A percentile compares a stretch with the other conserved stretches of the same genome.
phyloP scores from a whole-genome alignment of 92 coral and sea anemone genomes.

The Nematostella vectensis region DNA sequence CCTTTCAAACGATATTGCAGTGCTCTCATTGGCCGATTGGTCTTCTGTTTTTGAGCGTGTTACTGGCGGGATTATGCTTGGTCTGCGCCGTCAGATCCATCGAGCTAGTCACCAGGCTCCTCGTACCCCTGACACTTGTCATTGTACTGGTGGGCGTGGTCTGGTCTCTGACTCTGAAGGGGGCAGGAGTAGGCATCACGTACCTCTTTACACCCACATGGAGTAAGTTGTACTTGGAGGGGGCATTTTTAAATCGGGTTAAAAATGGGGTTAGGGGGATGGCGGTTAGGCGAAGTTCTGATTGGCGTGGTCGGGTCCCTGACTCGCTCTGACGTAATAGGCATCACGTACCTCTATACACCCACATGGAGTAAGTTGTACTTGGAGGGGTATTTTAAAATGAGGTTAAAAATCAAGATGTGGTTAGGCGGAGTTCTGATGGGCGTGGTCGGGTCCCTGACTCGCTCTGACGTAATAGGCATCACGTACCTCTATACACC shows the following conservation, averaged over 20 bases:
- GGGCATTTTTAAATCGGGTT: too few relatives aligned
- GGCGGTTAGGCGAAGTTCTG: too few relatives aligned
- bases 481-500: slow-evolving; percentile 63
- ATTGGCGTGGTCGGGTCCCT: too few relatives aligned
- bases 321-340: too few relatives aligned
- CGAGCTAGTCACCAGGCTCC: slow-evolving; percentile 56
- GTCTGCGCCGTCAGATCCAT: slow-evolving; percentile 55
- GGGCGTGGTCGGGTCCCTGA: too few relatives aligned
- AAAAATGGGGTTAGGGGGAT: too few relatives aligned
- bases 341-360: slow-evolving; percentile 55
- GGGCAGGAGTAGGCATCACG: slow-evolving; percentile 52
- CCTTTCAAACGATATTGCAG: too few relatives aligned
- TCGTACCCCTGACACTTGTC: slow-evolving; percentile 57
- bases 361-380: slow-evolving; percentile 84
- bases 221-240: too few relatives aligned
- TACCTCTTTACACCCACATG: slow-evolving; percentile 76
- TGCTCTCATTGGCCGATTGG: slow-evolving; percentile 75
- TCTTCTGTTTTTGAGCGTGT: slow-evolving; percentile 50
- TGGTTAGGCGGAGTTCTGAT: too few relatives aligned
- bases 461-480: too few relatives aligned
- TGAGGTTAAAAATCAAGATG: too few relatives aligned
- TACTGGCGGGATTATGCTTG: slow-evolving; percentile 50
- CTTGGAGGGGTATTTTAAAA: too few relatives aligned
- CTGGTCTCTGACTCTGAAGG: slow-evolving; percentile 66
- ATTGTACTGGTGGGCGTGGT: slow-evolving; percentile 43